Base-by-base conservation (phyloP, 1,140 invertebrate genomes). In the Drosophila oshimai region DNA sequence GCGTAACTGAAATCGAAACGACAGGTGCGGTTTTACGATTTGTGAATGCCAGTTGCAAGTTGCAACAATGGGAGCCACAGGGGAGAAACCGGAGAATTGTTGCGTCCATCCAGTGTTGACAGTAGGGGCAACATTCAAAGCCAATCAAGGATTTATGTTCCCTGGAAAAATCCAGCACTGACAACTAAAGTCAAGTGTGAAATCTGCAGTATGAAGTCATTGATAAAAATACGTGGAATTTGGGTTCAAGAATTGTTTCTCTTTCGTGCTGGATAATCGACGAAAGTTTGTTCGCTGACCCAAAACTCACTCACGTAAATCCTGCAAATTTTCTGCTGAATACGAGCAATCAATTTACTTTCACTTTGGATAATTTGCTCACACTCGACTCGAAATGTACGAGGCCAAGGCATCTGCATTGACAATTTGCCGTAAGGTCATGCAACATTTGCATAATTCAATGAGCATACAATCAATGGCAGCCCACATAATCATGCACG, bases 401-500 rank as follows among this genome's bases (percentile, higher is more conserved):
- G 47, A 37, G 46, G 31, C 36, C 13, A 45, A 42, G 61, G 65
- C 68, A 78, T 74, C 39, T 74, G 71, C 67, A 86, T 75, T 68
- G 75, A 64, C 61, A 75, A 75, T 80, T 80, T 80, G 28, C 41
- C 17, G 34, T 47, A 67, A 67, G 62, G 62, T 65, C 62, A 67
- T 51, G 51, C 57, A 65, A 44, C 64, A 84, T 86, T 84, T 84
- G 75, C 80, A 84, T 84, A 84, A 84, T 84, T 84, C 81, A 84
- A 84, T 84, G 69, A 75, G 75, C 80, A 79, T 31, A 86, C 74
- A 79, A 79, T 79, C 76, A 79, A 79, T 80, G 67, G 76, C 58
- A 51, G 51, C 46, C 41, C 70, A 60, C 64, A 79, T 73, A 70
- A 62, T 86, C 78, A 73, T 86, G 49, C 69, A 74, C 70, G 69